A percentile compares a stretch with the other conserved stretches of the same genome.
Conservation (phyloP, 2,113 vertebrate species). For the Thunnus thynnus region DNA sequence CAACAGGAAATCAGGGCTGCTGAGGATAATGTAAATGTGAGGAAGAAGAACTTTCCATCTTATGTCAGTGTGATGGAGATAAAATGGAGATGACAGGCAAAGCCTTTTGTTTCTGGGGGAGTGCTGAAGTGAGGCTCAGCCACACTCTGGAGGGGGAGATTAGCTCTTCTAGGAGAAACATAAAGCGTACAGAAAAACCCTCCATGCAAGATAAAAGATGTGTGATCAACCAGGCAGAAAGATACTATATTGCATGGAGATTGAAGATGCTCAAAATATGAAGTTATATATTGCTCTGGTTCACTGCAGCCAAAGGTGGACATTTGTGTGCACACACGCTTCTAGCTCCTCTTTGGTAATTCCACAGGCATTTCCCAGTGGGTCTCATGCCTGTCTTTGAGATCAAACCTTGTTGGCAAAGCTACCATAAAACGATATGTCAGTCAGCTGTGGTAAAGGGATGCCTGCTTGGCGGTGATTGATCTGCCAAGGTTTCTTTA, state of each 20-base stretch:
- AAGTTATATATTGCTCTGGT: conserved; percentile 44
- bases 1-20: not conserved
- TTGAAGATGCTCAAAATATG: conserved; percentile 66
- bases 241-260: conserved; percentile 65
- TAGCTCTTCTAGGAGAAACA: conserved; percentile 66
- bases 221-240: conserved; percentile 74
- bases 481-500: conserved; percentile 74
- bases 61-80: conserved; percentile 40
- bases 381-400: conserved; percentile 63
- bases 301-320: conserved; percentile 31
- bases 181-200: conserved; percentile 43
- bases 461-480: conserved; percentile 69
- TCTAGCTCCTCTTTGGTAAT: conserved; percentile 48
- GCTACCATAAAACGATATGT: conserved; percentile 67
- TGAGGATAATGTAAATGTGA: conserved; percentile 37
- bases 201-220: conserved; percentile 58
- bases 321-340: conserved; percentile 51
- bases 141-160: conserved; percentile 61
- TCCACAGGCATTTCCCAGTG: conserved; percentile 71
- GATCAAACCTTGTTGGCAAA: conserved; percentile 72
- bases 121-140: conserved; percentile 61
- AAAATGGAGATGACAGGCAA: conserved; percentile 54
- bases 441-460: conserved; percentile 69
- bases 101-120: conserved; percentile 51
- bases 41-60: conserved; percentile 37